Evolutionary conservation across 2,113 vertebrate species (phyloP).

Genomic region (Myotis brandtii): DNA sequence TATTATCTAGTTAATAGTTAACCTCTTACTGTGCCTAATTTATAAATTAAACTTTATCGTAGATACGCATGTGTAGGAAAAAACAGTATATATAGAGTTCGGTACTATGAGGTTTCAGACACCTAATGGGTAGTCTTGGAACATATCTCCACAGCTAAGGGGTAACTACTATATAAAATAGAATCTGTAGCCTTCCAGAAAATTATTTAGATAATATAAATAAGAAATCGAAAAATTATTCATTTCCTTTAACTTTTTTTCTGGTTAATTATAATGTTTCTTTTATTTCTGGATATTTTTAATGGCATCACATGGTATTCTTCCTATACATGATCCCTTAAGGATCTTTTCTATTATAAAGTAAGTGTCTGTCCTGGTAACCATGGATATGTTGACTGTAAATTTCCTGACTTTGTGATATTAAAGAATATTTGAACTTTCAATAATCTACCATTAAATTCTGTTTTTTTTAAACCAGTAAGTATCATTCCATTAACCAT

Average conservation of each 20-base stretch:
- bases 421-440: constrained; percentile 45
- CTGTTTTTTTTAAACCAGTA: constrained; percentile 54
- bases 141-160: not conserved
- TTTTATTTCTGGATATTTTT: not conserved
- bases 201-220: constrained; percentile 33
- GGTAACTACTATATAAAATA: not conserved
- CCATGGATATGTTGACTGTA: constrained; percentile 39
- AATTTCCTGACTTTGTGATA: constrained; percentile 36
- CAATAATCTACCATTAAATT: constrained; percentile 48
- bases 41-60: not conserved
- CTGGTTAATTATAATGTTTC: not conserved
- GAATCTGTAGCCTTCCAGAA: not conserved
- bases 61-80: not conserved
- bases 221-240: constrained; percentile 46
- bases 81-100: not conserved
- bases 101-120: not conserved
- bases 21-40: not conserved
- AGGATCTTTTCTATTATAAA: constrained; percentile 47
- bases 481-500: not conserved
- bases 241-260: not conserved
- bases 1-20: not conserved
- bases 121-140: not conserved
- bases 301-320: not conserved
- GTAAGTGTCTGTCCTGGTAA: constrained; percentile 37
- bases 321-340: not conserved